Evolutionary conservation across 1,140 invertebrate genomes (phyloP).

Genomic region (Pseudomyrmex cubaensis): DNA sequence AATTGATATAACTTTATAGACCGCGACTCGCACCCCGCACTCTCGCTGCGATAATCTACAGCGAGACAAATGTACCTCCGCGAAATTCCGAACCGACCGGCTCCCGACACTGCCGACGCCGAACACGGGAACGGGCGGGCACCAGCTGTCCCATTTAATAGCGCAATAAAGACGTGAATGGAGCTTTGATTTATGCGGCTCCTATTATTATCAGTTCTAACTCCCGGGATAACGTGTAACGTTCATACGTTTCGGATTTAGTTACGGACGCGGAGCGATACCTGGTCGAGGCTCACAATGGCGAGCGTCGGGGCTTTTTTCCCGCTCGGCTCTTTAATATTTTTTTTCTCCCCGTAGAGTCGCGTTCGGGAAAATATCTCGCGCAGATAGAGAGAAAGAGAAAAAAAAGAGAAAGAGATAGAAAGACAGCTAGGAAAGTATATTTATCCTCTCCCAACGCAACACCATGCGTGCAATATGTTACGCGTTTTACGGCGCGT

Average conservation of each 20-base stretch:
- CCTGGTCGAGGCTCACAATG: slow-evolving; percentile 38
- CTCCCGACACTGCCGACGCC: neutral
- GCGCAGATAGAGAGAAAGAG: neutral
- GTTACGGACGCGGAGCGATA: slow-evolving; percentile 9
- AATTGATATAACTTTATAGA: slow-evolving; percentile 76
- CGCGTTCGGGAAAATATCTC: neutral
- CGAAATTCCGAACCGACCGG: slow-evolving; percentile 53
- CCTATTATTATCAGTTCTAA: slow-evolving; percentile 82
- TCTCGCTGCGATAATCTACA: slow-evolving; percentile 39
- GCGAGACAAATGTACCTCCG: slow-evolving; percentile 71
- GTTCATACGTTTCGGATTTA: slow-evolving; percentile 26
- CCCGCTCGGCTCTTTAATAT: neutral
- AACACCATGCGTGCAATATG: neutral
- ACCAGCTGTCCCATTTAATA: slow-evolving; percentile 84
- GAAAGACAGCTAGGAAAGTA: neutral
- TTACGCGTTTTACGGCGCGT: neutral
- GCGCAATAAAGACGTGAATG: slow-evolving; percentile 85
- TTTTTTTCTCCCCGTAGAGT: neutral
- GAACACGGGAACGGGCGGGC: slow-evolving; percentile 65
- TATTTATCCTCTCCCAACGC: neutral
- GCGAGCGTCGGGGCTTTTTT: neutral
- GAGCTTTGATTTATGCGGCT: slow-evolving; percentile 83
- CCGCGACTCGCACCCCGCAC: slow-evolving; percentile 37
- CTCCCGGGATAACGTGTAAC: slow-evolving; percentile 60
- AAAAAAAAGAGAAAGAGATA: neutral